phyloP scores from a whole-genome alignment of 2,888 invertebrate species.

The Bombylius major region DNA sequence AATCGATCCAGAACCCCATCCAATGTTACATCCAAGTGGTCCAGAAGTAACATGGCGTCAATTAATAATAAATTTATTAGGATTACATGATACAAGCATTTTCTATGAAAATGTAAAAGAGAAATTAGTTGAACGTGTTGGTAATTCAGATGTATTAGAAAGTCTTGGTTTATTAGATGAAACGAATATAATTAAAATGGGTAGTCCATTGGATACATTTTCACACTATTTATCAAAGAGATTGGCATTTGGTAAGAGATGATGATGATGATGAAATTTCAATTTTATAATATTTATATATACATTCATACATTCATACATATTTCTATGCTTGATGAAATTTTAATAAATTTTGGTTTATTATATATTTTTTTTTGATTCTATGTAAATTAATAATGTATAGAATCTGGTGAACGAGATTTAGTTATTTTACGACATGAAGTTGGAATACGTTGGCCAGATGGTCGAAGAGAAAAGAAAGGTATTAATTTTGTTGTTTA shows the following conservation, averaged over 20 bases:
- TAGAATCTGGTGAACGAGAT: constrained; percentile 72
- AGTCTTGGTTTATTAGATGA: constrained; percentile 81
- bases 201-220: constrained; percentile 85
- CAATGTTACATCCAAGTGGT: constrained; percentile 86
- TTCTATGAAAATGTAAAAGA: constrained; percentile 88
- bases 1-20: constrained; percentile 72
- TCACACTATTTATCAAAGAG: constrained; percentile 76
- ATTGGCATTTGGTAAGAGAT: constrained; percentile 54
- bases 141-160: constrained; percentile 64
- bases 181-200: constrained; percentile 63
- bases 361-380: no score
- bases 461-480: constrained; percentile 66
- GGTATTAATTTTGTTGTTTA: constrained; percentile 83
- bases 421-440: constrained; percentile 90
- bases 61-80: constrained; percentile 73
- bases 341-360: no score
- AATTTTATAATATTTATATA: not conserved
- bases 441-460: constrained; percentile 83
- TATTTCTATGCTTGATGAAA: no score
- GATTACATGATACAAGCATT: constrained; percentile 70
- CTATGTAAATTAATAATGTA: not conserved
- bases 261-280: no score
- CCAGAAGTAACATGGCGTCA: constrained; percentile 94
- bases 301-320: no score
- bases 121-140: constrained; percentile 67